Percentiles rank a stretch among this genome's conserved stretches.
phyloP scores from a whole-genome alignment of 30 jellyfish, hydroid and myxozoan species.

The Nemopilema nomurai region DNA sequence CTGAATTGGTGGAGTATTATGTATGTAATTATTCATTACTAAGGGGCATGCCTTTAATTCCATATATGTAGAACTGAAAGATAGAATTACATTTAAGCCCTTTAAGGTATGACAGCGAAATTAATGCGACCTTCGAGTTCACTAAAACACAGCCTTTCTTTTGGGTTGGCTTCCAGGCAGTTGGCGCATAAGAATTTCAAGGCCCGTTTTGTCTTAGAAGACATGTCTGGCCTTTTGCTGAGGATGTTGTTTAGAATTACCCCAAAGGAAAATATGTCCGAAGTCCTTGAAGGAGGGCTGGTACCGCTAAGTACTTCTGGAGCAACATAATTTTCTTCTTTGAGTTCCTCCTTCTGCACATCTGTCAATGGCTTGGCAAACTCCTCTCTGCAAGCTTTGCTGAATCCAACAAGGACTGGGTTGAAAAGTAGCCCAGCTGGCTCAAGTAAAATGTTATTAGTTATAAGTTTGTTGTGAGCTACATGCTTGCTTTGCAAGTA shows the following conservation, averaged over 20 bases:
- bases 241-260: conserved; percentile 5
- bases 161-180: conserved; percentile 21
- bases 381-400: conserved; percentile 22
- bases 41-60: not conserved
- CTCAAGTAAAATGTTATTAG: not conserved
- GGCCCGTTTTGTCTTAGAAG: conserved; percentile 15
- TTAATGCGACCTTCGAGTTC: conserved; percentile 11
- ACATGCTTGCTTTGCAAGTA: conserved; percentile 14
- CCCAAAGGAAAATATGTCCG: conserved; percentile 18
- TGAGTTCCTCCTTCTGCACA: conserved; percentile 11
- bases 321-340: conserved; percentile 6
- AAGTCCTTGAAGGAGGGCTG: conserved; percentile 11
- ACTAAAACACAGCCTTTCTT: not conserved
- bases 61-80: not conserved
- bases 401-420: conserved; percentile 12
- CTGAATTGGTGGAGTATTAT: not conserved
- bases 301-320: conserved; percentile 18
- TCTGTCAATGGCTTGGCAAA: conserved; percentile 17
- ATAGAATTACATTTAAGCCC: not conserved
- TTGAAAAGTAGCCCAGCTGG: conserved; percentile 23
- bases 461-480: conserved; percentile 3
- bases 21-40: not conserved
- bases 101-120: conserved; percentile 11
- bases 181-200: conserved; percentile 6
- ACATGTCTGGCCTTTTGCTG: conserved; percentile 13